Conservation (phyloP, 2,113 vertebrate genomes). For the Aythya baeri region DNA sequence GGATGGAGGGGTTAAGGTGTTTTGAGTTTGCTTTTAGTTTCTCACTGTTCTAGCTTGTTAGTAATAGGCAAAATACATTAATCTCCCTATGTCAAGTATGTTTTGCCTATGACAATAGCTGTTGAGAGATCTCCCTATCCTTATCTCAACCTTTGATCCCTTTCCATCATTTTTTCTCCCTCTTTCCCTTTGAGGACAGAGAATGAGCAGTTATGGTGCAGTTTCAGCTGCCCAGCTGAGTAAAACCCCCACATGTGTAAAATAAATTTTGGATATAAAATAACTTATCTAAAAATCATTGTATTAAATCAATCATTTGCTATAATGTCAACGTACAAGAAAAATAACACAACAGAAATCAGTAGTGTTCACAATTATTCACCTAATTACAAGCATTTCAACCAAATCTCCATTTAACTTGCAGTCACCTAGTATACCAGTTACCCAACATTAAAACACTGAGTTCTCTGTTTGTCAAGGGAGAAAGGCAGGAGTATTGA, state of each 20-base stretch:
- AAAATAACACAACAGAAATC: neutral
- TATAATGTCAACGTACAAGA: neutral
- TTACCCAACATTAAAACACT: neutral
- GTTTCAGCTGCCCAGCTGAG: too few relatives aligned
- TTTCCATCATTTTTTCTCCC: too few relatives aligned
- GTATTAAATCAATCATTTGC: neutral
- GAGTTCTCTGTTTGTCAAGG: neutral
- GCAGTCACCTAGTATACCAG: neutral
- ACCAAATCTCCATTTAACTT: neutral
- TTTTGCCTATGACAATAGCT: too few relatives aligned
- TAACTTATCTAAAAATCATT: neutral
- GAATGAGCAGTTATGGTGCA: too few relatives aligned
- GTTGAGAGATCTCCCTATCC: too few relatives aligned
- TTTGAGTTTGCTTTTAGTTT: too few relatives aligned
- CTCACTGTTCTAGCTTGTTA: too few relatives aligned
- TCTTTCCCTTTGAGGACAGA: too few relatives aligned
- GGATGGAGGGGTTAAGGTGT: too few relatives aligned
- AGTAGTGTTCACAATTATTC: neutral
- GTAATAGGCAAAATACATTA: too few relatives aligned
- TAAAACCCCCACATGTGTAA: neutral
- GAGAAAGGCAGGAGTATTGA: neutral
- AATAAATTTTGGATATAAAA: neutral
- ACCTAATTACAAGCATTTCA: neutral
- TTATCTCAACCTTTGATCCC: too few relatives aligned
- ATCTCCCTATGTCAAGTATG: too few relatives aligned